phyloP scores from a whole-genome alignment of 2,113 vertebrate species.

The Ancistrus triradiatus region DNA sequence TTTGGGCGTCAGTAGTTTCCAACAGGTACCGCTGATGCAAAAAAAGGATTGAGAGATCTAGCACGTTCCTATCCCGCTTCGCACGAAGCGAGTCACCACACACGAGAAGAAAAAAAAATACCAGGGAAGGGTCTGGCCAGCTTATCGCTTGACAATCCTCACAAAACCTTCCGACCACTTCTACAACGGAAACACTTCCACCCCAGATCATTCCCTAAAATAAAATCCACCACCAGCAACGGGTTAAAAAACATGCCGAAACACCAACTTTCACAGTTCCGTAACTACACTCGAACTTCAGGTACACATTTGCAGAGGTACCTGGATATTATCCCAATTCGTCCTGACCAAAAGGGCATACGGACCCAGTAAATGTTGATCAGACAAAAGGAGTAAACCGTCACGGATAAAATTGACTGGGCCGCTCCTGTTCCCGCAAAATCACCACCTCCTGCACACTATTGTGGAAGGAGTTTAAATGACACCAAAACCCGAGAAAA shows the following conservation, averaged over 20 bases:
- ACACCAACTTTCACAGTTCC: neutral
- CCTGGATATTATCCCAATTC: neutral
- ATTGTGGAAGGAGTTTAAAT: too few species aligned
- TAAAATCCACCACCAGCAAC: neutral
- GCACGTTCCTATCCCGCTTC: neutral
- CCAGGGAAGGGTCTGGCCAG: neutral
- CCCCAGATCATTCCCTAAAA: conserved; percentile 14
- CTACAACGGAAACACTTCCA: neutral
- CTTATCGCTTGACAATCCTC: neutral
- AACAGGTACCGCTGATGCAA: rapidly evolving
- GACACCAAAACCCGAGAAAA: neutral
- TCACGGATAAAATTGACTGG: neutral
- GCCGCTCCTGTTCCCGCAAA: neutral
- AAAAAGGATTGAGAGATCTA: neutral
- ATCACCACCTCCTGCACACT: neutral
- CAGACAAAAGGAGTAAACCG: neutral
- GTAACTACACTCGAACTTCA: neutral
- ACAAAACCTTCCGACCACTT: neutral
- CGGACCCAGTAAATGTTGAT: neutral
- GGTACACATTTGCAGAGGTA: neutral
- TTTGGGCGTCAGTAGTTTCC: neutral
- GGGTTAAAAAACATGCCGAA: neutral
- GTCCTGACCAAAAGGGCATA: neutral
- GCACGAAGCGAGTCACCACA: neutral
- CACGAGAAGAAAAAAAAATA: neutral